Conservation (phyloP, 2,797 vertebrate genomes). For the Syngnathus acus region DNA sequence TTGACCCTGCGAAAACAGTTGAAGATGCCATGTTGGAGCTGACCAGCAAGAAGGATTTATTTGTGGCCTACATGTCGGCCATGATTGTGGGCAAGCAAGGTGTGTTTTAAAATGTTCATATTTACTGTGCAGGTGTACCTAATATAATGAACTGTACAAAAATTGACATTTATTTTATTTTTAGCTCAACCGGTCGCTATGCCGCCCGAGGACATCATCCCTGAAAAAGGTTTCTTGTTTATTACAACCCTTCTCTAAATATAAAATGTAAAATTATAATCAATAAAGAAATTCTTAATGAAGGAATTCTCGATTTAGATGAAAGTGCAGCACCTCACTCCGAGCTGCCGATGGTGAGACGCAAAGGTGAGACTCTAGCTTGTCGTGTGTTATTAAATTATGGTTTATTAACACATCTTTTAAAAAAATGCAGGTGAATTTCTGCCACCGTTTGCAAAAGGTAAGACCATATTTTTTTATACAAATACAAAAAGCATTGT, state of each 20-base stretch:
- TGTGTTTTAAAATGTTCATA: slow-evolving; percentile 14
- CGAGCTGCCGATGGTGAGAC: slow-evolving; percentile 48
- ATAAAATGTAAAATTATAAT: too few species aligned
- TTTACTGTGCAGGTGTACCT: neutral
- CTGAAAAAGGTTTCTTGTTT: slow-evolving; percentile 44
- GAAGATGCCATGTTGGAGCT: slow-evolving; percentile 63
- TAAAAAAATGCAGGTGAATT: slow-evolving; percentile 55
- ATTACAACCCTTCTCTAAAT: slow-evolving; percentile 1
- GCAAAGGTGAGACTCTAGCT: slow-evolving; percentile 53
- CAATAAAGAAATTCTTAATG: neutral
- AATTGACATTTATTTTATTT: slow-evolving; percentile 1
- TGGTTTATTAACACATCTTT: slow-evolving; percentile 5
- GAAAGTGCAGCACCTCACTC: slow-evolving; percentile 24
- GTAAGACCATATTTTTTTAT: slow-evolving; percentile 42
- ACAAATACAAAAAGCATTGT: neutral
- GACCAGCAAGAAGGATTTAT: slow-evolving; percentile 62
- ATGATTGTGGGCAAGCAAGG: slow-evolving; percentile 65
- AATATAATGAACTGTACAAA: neutral
- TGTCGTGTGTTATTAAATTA: neutral
- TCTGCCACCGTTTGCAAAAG: slow-evolving; percentile 63
- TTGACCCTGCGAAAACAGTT: slow-evolving; percentile 67
- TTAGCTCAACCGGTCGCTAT: slow-evolving; percentile 35
- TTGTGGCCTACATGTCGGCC: slow-evolving; percentile 64
- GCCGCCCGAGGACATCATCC: slow-evolving; percentile 34
- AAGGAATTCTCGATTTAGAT: slow-evolving; percentile 34